phyloP scores from a whole-genome alignment of 2,113 vertebrate species.

The Carlito syrichta region DNA sequence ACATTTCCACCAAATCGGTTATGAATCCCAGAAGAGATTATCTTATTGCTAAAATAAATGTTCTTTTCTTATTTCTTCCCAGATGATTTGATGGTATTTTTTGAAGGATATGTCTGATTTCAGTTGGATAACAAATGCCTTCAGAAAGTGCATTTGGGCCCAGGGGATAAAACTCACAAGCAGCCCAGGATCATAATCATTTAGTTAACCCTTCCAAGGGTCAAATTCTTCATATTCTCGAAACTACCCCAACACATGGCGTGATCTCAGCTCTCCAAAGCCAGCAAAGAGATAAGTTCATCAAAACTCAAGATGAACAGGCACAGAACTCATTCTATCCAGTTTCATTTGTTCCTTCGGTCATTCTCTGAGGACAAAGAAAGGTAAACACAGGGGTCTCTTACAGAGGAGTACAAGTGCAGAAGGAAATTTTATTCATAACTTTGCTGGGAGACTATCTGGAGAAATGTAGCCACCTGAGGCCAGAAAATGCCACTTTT shows the following conservation, averaged over 20 bases:
- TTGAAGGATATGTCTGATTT: neutral
- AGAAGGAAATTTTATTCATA: conserved; percentile 82
- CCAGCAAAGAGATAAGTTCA: conserved; percentile 72
- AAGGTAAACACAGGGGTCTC: conserved; percentile 16
- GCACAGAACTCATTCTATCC: conserved; percentile 82
- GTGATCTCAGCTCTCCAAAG: conserved; percentile 82
- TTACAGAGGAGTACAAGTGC: conserved; percentile 60
- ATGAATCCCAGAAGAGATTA: neutral
- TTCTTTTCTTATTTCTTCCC: neutral
- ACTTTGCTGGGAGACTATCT: conserved; percentile 77
- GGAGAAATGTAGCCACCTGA: conserved; percentile 75
- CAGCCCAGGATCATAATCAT: neutral
- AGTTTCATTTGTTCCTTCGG: conserved; percentile 63
- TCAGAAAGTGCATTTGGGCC: neutral
- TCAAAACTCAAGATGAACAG: conserved; percentile 78
- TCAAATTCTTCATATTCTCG: neutral
- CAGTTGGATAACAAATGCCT: neutral
- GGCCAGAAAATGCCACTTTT: conserved; percentile 68
- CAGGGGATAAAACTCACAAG: neutral
- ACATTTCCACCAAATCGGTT: neutral
- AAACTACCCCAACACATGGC: conserved; percentile 39
- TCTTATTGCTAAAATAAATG: neutral
- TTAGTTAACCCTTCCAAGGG: neutral
- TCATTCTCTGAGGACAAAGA: conserved; percentile 49
- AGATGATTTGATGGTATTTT: neutral